These are phyloP conservation scores for Arenaria interpres DNA, from an alignment of 2,113 vertebrate genomes.

Conservation along the genomic window DNA sequence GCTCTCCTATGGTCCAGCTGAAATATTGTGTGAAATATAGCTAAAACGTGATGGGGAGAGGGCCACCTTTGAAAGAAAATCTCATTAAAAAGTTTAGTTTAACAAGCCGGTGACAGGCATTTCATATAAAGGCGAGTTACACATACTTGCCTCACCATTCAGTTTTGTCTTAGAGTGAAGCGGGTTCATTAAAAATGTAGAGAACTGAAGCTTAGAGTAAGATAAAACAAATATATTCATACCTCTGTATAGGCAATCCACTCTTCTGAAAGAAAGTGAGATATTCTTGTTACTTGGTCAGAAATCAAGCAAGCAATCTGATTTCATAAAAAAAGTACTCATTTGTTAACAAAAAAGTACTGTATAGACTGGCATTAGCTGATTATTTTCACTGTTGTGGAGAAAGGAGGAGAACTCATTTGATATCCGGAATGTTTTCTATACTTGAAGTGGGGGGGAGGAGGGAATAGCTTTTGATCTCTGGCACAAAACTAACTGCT, in stretches of 20 bases:
- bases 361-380: not conserved
- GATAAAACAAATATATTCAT: not conserved
- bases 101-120: not conserved
- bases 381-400: not conserved
- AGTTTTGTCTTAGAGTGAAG: not conserved
- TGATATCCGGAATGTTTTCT: not conserved
- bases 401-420: not conserved
- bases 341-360: not conserved
- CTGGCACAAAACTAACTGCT: not conserved
- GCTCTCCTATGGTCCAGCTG: not conserved
- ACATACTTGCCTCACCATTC: not conserved
- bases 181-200: not conserved
- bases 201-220: not conserved
- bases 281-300: slow-evolving; percentile 16
- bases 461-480: not conserved
- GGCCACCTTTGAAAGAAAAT: not conserved
- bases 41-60: not conserved
- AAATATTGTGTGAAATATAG: not conserved
- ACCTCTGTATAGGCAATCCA: slow-evolving; percentile 44
- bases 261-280: slow-evolving; percentile 61
- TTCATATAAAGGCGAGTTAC: not conserved
- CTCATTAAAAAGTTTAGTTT: not conserved
- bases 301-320: not conserved
- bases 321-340: not conserved
- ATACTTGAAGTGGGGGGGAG: not conserved